Conservation (phyloP, 2,888 invertebrate genomes). For the Agonopterix alstromeriana region DNA sequence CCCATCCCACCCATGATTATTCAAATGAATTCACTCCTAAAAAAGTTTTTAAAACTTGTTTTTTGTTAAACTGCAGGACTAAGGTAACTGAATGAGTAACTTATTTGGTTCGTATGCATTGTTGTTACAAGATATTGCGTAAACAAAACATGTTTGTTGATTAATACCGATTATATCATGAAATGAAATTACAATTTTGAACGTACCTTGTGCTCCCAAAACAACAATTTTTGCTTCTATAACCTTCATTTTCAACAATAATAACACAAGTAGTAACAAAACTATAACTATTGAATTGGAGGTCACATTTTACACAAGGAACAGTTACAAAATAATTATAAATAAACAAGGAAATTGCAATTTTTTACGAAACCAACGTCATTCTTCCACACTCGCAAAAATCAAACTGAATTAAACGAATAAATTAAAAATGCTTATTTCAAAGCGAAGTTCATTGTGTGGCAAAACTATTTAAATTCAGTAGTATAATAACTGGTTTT, state of each 20-base stretch:
- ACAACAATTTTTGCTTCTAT: slow-evolving; percentile 91
- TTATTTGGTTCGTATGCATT: no score
- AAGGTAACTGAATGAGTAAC: no score
- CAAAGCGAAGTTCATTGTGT: no score
- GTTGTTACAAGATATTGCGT: background rate
- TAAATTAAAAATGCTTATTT: background rate
- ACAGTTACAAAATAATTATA: background rate
- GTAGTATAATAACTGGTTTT: no score
- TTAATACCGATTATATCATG: slow-evolving; percentile 7
- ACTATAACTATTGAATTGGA: background rate
- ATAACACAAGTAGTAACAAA: background rate
- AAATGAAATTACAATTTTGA: background rate
- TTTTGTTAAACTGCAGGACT: no score
- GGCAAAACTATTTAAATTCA: no score
- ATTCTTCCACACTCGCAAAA: slow-evolving; percentile 1
- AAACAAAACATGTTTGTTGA: slow-evolving; percentile 1
- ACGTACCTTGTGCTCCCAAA: slow-evolving; percentile 87
- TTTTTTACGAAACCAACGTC: background rate
- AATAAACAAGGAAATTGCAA: background rate
- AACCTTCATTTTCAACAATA: slow-evolving; percentile 78
- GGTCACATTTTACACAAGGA: slow-evolving; percentile 1
- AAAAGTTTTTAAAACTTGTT: no score
- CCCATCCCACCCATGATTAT: no score
- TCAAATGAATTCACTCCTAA: no score
- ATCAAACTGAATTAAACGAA: slow-evolving; percentile 2